phyloP scores from a whole-genome alignment of 1,140 invertebrate genomes.

The Diorhabda sublineata region DNA sequence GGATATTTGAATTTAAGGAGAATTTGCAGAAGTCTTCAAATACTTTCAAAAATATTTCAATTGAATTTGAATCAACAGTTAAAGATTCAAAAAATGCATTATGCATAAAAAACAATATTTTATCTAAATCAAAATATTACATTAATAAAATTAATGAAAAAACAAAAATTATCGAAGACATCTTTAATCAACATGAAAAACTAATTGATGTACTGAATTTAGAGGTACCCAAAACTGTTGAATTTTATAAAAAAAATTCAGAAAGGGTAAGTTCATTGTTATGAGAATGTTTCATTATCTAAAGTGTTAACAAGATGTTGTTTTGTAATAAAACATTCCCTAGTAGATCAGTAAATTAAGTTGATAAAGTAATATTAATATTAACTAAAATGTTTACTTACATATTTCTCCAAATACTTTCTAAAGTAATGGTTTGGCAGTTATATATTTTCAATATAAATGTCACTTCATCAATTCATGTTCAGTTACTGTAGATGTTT shows the following conservation, averaged over 20 bases:
- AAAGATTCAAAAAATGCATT: conserved; percentile 3
- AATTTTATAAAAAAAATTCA: conserved; percentile 2
- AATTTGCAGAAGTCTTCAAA: neutral
- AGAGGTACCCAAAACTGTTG: neutral
- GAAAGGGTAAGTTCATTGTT: neutral
- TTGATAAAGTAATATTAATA: no score
- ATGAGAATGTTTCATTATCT: neutral
- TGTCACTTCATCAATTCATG: no score
- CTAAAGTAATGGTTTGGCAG: no score
- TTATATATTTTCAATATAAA: no score
- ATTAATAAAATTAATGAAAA: neutral
- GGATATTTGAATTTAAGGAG: neutral
- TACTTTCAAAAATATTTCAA: conserved; percentile 1
- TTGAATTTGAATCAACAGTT: neutral
- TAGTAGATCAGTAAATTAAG: no score
- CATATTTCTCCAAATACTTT: no score
- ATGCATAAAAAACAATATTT: conserved; percentile 4
- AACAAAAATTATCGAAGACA: neutral
- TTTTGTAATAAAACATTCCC: no score
- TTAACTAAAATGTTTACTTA: no score
- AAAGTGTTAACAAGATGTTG: no score
- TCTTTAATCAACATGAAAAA: neutral
- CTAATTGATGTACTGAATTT: neutral
- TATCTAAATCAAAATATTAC: neutral
- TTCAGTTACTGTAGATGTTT: no score